Evolutionary conservation across 1,140 invertebrate species (phyloP).

Genomic region (Cheumatopsyche charites): DNA sequence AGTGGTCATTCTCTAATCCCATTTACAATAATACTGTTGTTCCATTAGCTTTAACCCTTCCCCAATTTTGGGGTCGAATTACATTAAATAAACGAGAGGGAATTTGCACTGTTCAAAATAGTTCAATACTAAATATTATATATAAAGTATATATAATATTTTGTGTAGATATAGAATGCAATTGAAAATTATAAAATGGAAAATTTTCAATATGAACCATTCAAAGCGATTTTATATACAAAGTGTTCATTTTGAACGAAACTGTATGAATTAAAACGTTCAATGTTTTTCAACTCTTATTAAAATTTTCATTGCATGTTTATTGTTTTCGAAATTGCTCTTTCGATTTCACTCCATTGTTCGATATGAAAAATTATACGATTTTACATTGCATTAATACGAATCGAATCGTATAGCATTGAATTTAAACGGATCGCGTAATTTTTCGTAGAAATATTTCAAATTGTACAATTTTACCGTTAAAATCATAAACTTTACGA

Average conservation of each 20-base stretch:
- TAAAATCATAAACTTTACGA: too few relatives aligned
- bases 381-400: too few relatives aligned
- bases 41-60: conserved; percentile 42
- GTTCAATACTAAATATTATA: background rate
- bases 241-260: background rate
- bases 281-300: too few relatives aligned
- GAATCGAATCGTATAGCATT: too few relatives aligned
- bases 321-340: too few relatives aligned
- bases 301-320: background rate
- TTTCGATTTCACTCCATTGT: too few relatives aligned
- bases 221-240: background rate
- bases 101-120: conserved; percentile 1
- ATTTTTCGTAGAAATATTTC: too few relatives aligned
- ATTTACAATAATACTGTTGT: conserved; percentile 42
- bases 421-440: too few relatives aligned
- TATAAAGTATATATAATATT: conserved; percentile 5
- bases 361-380: too few relatives aligned
- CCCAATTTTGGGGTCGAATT: conserved; percentile 30
- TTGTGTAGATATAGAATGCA: background rate
- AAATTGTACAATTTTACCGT: too few relatives aligned
- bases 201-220: conserved; percentile 1
- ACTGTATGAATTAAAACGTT: background rate
- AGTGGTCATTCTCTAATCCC: conserved; percentile 1
- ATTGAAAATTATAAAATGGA: background rate
- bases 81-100: conserved; percentile 38